Evolutionary conservation across 1,140 invertebrate genomes (phyloP), one percentile per base, ranked within the genome.

Genomic region (Tetragnatha versicolor): DNA sequence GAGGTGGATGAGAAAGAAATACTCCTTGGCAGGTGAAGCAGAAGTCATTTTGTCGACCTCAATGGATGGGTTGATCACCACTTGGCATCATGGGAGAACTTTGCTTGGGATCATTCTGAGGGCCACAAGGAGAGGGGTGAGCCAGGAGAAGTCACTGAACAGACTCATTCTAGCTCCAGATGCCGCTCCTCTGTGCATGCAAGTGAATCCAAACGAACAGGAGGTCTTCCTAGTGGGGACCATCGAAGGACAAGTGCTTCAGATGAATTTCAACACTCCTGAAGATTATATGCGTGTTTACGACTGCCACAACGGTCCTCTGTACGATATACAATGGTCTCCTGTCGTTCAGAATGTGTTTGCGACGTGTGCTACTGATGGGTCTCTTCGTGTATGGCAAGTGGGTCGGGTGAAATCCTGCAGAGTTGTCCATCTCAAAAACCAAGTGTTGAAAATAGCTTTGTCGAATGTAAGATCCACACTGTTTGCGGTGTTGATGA

Each of bases 231-330:
- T 42, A 3, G 29, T 79, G 20, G 76, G 63, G 22, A 79, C 76
- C 31, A 35, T 60, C 45, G 76, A 79, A 69, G 76, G 76, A 17
- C 49, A 79, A 58, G 76, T 55, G n/a, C n/a, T 69, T 22, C 1
- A 39, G 10, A 20, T 37, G 7, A 35, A 65, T 12, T 47, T 49
- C 31, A 66, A 66, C 35, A 20, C 53, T 39, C 45, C 73, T 27
- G 73, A 65, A 33, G 39, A 53, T 29, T 53, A 77, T 55, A 53
- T 53, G 29, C 25, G 39, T 0, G 33, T 77, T 10, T 63, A 51
- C 39, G 25, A 51, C 29, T 77, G 73, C 14, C 73, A 77, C 33
- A 51, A 53, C 33, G 73, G 73, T 6, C 47, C 60, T 6, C 7
- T 51, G 3, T 63, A 65, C 31, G 73, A 65, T 65, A 0, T 77